These are phyloP conservation scores for Andricus grossulariae DNA, from an alignment of 1,140 invertebrate species.

Conservation along the genomic window DNA sequence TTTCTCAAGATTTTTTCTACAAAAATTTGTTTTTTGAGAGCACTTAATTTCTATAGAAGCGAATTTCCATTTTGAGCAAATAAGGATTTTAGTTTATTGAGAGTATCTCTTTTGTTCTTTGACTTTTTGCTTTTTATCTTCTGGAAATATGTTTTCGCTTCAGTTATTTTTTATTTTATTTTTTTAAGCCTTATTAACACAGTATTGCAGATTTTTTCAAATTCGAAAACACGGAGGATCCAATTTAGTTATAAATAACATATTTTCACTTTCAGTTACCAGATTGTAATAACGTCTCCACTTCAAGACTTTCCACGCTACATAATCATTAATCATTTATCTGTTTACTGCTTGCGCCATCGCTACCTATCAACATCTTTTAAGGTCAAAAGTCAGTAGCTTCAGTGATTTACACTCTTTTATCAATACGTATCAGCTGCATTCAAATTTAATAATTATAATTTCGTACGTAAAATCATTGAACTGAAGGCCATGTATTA, in stretches of 20 bases:
- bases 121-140: no score
- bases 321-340: neutral
- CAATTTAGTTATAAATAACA: neutral
- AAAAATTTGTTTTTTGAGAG: no score
- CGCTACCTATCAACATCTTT: neutral
- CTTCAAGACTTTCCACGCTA: neutral
- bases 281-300: neutral
- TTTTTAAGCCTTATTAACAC: no score
- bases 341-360: slow-evolving; percentile 18
- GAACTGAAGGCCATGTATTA: no score
- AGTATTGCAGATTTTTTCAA: neutral
- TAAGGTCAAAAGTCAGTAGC: slow-evolving; percentile 25
- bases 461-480: no score
- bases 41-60: no score
- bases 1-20: no score
- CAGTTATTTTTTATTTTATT: no score
- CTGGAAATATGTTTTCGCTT: no score
- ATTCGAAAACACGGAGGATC: neutral
- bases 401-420: slow-evolving; percentile 5
- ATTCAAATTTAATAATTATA: neutral
- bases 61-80: no score
- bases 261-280: neutral
- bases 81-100: no score
- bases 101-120: no score
- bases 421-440: neutral